These are phyloP conservation scores for Nettapus auritus DNA, from an alignment of 2,113 vertebrate species.

Conservation along the genomic window DNA sequence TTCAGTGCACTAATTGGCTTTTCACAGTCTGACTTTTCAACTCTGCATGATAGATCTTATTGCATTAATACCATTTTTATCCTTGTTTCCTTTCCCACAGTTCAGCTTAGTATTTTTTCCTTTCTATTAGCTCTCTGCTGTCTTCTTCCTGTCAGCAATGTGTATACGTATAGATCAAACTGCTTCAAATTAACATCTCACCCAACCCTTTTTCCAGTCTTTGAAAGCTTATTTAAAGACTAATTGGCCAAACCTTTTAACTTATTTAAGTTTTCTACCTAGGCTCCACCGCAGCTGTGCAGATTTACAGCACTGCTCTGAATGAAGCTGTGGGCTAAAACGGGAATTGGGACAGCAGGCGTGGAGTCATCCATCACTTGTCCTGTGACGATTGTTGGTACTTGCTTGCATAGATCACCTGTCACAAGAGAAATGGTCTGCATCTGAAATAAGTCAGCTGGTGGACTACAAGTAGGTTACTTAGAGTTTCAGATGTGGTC, in stretches of 20 bases:
- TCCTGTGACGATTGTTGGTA: background rate
- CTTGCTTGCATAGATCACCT: background rate
- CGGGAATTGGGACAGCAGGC: background rate
- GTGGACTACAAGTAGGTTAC: background rate
- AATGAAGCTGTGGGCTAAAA: background rate
- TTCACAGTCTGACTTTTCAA: conserved; percentile 37
- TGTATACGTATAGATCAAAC: background rate
- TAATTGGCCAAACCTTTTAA: background rate
- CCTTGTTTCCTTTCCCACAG: background rate
- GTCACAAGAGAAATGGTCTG: background rate
- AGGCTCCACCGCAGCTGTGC: background rate
- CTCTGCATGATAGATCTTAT: background rate
- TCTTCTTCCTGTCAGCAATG: background rate
- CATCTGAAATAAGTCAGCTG: background rate
- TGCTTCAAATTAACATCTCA: background rate
- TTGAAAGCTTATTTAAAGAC: background rate
- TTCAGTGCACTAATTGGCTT: conserved; percentile 48
- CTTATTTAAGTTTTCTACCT: background rate
- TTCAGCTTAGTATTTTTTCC: background rate
- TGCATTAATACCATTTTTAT: background rate
- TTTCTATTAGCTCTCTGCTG: background rate
- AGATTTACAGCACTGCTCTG: background rate
- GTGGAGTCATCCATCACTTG: background rate
- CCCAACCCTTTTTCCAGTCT: background rate
- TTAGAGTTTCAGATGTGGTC: background rate